A percentile compares a stretch with the other conserved stretches of the same genome.
These are phyloP conservation scores for Philotrypesis tridentata DNA, from an alignment of 1,140 invertebrate species.

Conservation along the genomic window DNA sequence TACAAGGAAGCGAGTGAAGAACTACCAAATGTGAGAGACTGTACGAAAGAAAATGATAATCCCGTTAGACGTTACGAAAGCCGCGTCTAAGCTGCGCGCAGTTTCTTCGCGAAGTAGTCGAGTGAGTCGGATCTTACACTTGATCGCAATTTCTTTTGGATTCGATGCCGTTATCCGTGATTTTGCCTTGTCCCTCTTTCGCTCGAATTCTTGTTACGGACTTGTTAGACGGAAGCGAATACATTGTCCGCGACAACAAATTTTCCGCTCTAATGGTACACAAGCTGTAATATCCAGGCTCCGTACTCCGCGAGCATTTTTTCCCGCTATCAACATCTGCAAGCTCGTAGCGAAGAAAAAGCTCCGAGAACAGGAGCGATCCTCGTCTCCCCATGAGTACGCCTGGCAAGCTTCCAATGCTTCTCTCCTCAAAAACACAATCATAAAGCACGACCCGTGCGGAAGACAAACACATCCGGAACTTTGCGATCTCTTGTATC, in stretches of 20 bases:
- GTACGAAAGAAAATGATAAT: too few relatives aligned
- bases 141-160: conserved; percentile 6
- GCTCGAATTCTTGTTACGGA: neutral
- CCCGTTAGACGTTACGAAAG: too few relatives aligned
- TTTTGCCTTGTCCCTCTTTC: neutral
- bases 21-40: too few relatives aligned
- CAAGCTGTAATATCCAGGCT: neutral
- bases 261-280: neutral
- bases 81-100: too few relatives aligned
- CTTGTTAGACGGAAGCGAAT: neutral
- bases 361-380: neutral
- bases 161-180: neutral
- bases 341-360: neutral
- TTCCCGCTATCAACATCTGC: neutral
- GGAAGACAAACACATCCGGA: conserved; percentile 27
- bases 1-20: too few relatives aligned
- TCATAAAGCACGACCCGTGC: conserved; percentile 1
- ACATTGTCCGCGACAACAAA: neutral
- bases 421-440: conserved; percentile 8
- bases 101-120: neutral
- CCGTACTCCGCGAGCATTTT: neutral
- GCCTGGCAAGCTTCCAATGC: conserved; percentile 7
- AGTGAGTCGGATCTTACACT: neutral
- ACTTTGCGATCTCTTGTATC: neutral
- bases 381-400: too few relatives aligned